These are phyloP conservation scores for Prunella himalayana DNA, from an alignment of 2,113 vertebrate genomes.

Conservation along the genomic window DNA sequence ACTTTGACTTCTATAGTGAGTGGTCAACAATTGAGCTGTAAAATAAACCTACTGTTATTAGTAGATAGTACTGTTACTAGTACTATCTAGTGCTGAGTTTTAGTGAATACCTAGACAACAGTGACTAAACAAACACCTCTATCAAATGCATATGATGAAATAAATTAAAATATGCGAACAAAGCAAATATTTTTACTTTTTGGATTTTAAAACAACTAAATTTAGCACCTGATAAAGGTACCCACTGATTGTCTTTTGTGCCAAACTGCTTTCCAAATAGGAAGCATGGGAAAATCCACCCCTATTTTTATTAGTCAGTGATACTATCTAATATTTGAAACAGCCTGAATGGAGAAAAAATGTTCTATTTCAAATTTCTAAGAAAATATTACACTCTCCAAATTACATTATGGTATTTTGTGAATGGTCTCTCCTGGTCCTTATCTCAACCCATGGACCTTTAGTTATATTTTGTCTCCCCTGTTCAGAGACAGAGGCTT, in stretches of 20 bases:
- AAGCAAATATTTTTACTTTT: not conserved
- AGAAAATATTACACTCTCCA: not conserved
- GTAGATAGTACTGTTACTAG: too few relatives aligned
- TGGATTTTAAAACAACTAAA: not conserved
- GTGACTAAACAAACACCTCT: not conserved
- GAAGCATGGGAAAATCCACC: not conserved
- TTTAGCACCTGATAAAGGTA: not conserved
- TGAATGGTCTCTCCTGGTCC: not conserved
- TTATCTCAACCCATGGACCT: not conserved
- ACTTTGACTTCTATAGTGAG: not conserved
- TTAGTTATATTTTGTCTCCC: not conserved
- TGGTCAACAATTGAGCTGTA: not conserved
- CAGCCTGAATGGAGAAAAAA: not conserved
- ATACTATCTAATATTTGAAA: not conserved
- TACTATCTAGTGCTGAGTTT: not conserved
- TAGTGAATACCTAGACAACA: not conserved
- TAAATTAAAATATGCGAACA: not conserved
- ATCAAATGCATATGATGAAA: not conserved
- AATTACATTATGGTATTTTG: fast-evolving
- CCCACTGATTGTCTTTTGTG: not conserved
- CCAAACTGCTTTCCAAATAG: not conserved
- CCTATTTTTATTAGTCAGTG: not conserved
- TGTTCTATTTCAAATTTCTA: not conserved
- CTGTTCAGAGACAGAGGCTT: not conserved
- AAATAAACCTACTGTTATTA: not conserved